Conservation (phyloP, 2,797 vertebrate genomes). For the Craterocephalus amniculus region DNA sequence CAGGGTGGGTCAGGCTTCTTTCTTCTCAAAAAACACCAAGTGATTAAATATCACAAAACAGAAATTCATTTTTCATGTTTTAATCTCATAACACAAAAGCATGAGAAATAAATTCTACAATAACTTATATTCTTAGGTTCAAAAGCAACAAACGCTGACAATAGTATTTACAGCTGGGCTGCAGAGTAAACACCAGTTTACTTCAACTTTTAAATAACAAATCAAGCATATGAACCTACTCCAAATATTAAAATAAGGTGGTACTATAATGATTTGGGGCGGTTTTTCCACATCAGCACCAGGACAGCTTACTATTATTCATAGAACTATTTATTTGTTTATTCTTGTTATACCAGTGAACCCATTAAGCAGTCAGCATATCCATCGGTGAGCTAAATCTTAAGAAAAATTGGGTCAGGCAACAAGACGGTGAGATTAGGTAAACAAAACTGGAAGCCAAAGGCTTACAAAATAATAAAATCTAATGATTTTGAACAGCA, state of each 20-base stretch:
- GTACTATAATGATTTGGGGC: neutral
- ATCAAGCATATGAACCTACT: no score
- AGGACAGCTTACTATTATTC: neutral
- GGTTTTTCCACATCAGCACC: neutral
- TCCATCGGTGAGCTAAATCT: no score
- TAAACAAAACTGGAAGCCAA: neutral
- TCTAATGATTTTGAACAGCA: neutral
- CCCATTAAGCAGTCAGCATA: no score
- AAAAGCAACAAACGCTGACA: no score
- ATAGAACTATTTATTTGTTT: neutral
- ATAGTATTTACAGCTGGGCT: no score
- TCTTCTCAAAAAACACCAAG: neutral
- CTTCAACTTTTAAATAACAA: no score
- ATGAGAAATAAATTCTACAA: neutral
- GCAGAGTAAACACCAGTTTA: no score
- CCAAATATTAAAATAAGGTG: no score
- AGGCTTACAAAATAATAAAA: neutral
- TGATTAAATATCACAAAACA: neutral
- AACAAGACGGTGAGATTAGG: neutral
- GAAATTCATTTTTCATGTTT: neutral
- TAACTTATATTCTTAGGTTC: no score
- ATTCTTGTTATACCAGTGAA: neutral
- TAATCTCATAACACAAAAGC: neutral
- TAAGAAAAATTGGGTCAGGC: neutral
- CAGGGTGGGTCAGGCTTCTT: neutral